phyloP scores from a whole-genome alignment of 1,140 invertebrate genomes.

The Ceratoteleas bidentatus region DNA sequence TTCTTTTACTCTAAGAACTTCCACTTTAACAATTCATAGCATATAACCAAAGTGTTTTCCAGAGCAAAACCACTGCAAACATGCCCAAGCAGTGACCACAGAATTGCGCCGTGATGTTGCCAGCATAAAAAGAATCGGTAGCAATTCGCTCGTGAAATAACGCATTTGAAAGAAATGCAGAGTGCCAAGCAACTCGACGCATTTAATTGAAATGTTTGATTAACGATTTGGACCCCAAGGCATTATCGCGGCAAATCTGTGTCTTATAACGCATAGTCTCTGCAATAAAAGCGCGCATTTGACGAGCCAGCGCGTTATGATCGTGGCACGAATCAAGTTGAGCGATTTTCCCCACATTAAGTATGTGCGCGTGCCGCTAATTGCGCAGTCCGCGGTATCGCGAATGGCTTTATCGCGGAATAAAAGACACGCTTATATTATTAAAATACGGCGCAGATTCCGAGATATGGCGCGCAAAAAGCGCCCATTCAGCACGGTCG shows the following conservation, averaged over 20 bases:
- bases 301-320: conserved; percentile 39
- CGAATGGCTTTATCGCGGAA: conserved; percentile 54
- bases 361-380: conserved; percentile 61
- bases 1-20: no score
- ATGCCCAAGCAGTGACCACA: no score
- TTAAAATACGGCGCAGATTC: conserved; percentile 39
- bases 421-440: conserved; percentile 49
- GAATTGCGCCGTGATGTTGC: no score
- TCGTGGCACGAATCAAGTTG: conserved; percentile 45
- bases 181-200: conserved; percentile 13
- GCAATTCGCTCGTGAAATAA: conserved; percentile 10
- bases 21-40: no score
- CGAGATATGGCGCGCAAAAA: conserved; percentile 37
- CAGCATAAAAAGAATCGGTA: no score
- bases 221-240: conserved; percentile 39
- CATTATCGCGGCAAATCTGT: conserved; percentile 44
- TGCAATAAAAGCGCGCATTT: conserved; percentile 43
- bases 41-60: no score
- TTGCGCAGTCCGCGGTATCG: conserved; percentile 51
- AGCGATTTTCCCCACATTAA: conserved; percentile 57
- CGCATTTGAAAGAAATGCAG: conserved; percentile 22
- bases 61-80: no score
- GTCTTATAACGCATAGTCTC: conserved; percentile 45
- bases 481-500: conserved; percentile 8
- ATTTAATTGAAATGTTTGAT: conserved; percentile 62